Percentiles rank a stretch among this genome's conserved stretches.
These are phyloP conservation scores for Xenops minutus DNA, from an alignment of 2,797 vertebrate genomes.

Conservation along the genomic window DNA sequence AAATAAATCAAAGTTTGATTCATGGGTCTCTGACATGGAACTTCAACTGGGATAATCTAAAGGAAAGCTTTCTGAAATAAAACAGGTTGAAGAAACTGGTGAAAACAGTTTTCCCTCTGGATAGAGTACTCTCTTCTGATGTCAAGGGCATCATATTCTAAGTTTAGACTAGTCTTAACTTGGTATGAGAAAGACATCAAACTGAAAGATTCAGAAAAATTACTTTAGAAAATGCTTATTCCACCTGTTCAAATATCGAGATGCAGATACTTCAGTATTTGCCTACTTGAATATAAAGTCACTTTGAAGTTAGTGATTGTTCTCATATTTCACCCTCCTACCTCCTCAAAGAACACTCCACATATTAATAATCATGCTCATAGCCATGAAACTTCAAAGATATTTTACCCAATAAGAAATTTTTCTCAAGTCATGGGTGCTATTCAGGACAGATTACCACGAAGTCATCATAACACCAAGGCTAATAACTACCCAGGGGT, in stretches of 20 bases:
- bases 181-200: background rate
- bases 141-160: background rate
- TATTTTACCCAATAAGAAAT: background rate
- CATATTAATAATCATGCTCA: background rate
- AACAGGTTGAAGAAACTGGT: background rate
- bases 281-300: background rate
- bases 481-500: too few relatives aligned
- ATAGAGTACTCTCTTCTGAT: background rate
- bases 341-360: rapidly evolving
- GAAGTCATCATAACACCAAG: background rate
- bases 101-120: background rate
- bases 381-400: background rate
- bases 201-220: background rate
- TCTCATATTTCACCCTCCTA: background rate
- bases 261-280: background rate
- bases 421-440: background rate
- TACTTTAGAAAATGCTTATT: background rate
- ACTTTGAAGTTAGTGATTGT: background rate
- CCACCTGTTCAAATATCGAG: background rate
- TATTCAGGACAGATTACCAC: background rate
- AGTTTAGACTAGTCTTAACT: background rate
- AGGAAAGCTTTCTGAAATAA: background rate
- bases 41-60: rapidly evolving
- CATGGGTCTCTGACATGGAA: background rate
- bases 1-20: background rate